Evolutionary conservation across 2,888 invertebrate species (phyloP).

Genomic region (Acronicta psi): DNA sequence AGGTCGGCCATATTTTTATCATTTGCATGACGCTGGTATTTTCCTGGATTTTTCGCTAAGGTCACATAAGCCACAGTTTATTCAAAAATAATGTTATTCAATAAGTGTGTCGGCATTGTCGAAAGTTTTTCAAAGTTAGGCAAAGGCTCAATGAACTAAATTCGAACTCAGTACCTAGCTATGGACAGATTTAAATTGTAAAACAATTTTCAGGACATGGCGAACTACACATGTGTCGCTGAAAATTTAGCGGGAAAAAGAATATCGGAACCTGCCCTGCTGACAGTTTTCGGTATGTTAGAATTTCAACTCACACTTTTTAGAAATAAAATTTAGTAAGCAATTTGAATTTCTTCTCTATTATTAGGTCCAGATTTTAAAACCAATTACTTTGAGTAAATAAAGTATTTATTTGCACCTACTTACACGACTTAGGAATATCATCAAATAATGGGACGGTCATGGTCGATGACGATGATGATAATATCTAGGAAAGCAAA

Average conservation of each 20-base stretch:
- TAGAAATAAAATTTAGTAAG: conserved; percentile 15
- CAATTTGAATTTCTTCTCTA: conserved; percentile 1
- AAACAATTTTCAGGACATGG: conserved; percentile 91
- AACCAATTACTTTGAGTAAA: neutral
- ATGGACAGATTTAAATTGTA: conserved; percentile 51
- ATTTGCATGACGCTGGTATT: too few relatives aligned
- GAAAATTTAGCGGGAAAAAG: conserved; percentile 97
- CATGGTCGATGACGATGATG: too few relatives aligned
- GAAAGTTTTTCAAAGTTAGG: neutral
- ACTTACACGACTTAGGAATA: too few relatives aligned
- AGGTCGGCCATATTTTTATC: too few relatives aligned
- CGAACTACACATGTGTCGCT: conserved; percentile 98
- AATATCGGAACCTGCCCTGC: conserved; percentile 94
- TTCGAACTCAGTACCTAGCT: conserved; percentile 21
- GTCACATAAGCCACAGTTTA: too few relatives aligned
- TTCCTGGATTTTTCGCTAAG: too few relatives aligned
- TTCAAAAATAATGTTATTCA: too few relatives aligned
- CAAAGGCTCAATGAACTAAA: conserved; percentile 40
- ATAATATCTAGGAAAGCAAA: too few relatives aligned
- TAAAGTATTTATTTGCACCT: too few relatives aligned
- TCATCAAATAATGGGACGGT: too few relatives aligned
- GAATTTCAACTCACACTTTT: conserved; percentile 21
- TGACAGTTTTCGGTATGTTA: conserved; percentile 96
- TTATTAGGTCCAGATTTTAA: neutral
- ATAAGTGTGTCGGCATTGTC: too few relatives aligned